Evolutionary conservation across 2,888 invertebrate genomes (phyloP).

Genomic region (Zygogramma bicolorata): DNA sequence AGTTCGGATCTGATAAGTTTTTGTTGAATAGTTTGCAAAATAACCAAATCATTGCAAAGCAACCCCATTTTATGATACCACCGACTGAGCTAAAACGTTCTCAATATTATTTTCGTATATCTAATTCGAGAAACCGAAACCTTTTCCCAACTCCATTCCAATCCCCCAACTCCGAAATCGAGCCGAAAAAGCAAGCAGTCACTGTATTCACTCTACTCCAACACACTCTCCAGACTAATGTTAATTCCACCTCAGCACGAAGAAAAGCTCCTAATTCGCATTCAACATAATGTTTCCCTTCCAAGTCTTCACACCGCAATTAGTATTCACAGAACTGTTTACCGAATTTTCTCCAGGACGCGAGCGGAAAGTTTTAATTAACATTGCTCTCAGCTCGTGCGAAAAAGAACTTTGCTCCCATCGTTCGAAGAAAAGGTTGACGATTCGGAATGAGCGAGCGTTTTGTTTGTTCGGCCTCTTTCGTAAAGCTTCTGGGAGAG

Average conservation of each 20-base stretch:
- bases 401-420: background rate
- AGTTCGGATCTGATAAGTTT: too few relatives aligned
- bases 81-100: too few relatives aligned
- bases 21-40: too few relatives aligned
- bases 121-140: too few relatives aligned
- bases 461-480: background rate
- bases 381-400: background rate
- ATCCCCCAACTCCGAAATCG: too few relatives aligned
- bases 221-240: background rate
- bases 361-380: slow-evolving; percentile 14
- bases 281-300: background rate
- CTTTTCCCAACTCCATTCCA: too few relatives aligned
- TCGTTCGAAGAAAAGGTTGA: background rate
- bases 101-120: too few relatives aligned
- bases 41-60: too few relatives aligned
- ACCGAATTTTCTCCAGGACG: background rate
- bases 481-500: background rate
- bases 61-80: too few relatives aligned
- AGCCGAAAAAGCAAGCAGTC: too few relatives aligned
- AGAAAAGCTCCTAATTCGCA: background rate
- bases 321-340: slow-evolving; percentile 15
- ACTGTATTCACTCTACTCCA: background rate
- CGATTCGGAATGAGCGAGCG: background rate
- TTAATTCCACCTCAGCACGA: background rate
- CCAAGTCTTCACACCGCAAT: slow-evolving; percentile 2